phyloP scores from a whole-genome alignment of 2,888 invertebrate genomes.

The Dolomedes plantarius region DNA sequence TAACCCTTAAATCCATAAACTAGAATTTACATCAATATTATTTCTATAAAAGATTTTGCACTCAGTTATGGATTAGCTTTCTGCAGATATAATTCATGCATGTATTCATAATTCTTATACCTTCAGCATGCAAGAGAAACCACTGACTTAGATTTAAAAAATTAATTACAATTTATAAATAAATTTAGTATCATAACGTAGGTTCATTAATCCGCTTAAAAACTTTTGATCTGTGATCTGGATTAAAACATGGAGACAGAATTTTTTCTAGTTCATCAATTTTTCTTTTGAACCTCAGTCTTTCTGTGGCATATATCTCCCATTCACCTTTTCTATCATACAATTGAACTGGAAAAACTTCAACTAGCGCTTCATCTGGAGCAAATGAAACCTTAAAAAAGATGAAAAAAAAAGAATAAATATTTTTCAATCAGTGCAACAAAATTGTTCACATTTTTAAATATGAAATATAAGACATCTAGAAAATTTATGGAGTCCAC shows the following conservation, averaged over 20 bases:
- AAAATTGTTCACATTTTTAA: too few relatives aligned
- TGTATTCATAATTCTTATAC: too few relatives aligned
- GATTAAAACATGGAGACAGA: constrained; percentile 70
- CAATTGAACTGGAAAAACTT: constrained; percentile 28
- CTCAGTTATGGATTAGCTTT: too few relatives aligned
- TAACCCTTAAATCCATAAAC: too few relatives aligned
- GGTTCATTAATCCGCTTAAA: constrained; percentile 22
- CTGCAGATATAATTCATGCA: too few relatives aligned
- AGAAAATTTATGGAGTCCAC: too few relatives aligned
- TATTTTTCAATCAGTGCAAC: too few relatives aligned
- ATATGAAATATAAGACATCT: too few relatives aligned
- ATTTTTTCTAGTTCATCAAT: constrained; percentile 71
- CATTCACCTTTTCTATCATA: constrained; percentile 71
- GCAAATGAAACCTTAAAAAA: constrained; percentile 57
- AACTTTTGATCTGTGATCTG: constrained; percentile 72
- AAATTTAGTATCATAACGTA: constrained; percentile 24
- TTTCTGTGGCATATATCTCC: constrained; percentile 73
- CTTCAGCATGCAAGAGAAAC: too few relatives aligned
- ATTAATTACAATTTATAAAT: not conserved
- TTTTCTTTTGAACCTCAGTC: constrained; percentile 73
- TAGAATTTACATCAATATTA: too few relatives aligned
- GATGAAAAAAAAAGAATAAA: not conserved
- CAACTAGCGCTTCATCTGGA: constrained; percentile 39
- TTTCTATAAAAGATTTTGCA: too few relatives aligned
- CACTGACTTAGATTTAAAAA: too few relatives aligned